phyloP scores from a whole-genome alignment of 2,888 invertebrate genomes.

The Diplazon laetatorius region DNA sequence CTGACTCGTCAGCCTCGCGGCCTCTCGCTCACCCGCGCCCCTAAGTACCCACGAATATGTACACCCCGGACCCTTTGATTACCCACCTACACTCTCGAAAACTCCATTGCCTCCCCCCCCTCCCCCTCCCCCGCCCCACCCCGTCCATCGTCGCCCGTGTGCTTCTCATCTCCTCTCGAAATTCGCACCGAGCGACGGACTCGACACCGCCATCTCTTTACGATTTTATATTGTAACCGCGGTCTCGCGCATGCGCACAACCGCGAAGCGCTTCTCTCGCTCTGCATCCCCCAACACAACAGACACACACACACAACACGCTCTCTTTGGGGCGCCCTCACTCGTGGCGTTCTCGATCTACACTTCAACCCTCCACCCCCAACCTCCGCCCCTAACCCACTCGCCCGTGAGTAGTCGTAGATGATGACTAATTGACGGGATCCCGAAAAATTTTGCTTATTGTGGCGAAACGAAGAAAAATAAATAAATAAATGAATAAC shows the following conservation, averaged over 20 bases:
- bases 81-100: slow-evolving; percentile 66
- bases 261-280: not conserved
- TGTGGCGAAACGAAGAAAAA: not conserved
- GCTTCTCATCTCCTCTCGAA: slow-evolving; percentile 49
- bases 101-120: slow-evolving; percentile 37
- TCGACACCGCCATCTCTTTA: slow-evolving; percentile 27
- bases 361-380: too few relatives aligned
- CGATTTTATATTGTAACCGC: slow-evolving; percentile 28
- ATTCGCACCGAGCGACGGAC: slow-evolving; percentile 39
- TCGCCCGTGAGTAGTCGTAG: slow-evolving; percentile 19
- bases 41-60: slow-evolving; percentile 63
- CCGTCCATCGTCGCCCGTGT: too few relatives aligned
- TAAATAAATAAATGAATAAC: too few relatives aligned
- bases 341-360: slow-evolving; percentile 33
- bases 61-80: slow-evolving; percentile 77
- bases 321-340: not conserved
- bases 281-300: not conserved
- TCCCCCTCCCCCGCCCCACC: too few relatives aligned
- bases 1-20: not conserved
- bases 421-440: slow-evolving; percentile 31
- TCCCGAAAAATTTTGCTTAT: slow-evolving; percentile 1
- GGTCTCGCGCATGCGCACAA: slow-evolving; percentile 8
- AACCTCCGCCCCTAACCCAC: too few relatives aligned
- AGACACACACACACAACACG: slow-evolving; percentile 15
- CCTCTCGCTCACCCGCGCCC: slow-evolving; percentile 31